Evolutionary conservation across 2,113 vertebrate genomes (phyloP).

Genomic region (Rutilus rutilus): DNA sequence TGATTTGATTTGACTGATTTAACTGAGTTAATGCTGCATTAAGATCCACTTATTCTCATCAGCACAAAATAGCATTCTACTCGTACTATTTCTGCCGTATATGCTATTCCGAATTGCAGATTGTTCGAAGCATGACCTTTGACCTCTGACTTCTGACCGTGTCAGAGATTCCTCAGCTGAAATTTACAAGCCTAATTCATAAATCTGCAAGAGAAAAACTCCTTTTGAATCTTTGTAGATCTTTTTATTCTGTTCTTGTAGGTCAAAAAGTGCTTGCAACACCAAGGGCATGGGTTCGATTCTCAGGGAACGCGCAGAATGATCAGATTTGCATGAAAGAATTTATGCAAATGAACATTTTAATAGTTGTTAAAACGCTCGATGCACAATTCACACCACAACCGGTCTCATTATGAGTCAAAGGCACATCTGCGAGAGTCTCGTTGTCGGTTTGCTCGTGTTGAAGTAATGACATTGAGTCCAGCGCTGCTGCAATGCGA

Average conservation of each 20-base stretch:
- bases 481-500: constrained; percentile 36
- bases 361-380: not conserved
- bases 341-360: not conserved
- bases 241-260: too few relatives aligned
- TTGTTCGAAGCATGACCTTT: not conserved
- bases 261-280: not conserved
- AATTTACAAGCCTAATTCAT: not conserved
- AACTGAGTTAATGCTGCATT: not conserved
- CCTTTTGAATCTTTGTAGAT: not conserved
- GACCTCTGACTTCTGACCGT: not conserved
- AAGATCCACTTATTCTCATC: not conserved
- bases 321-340: too few relatives aligned
- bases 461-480: constrained; percentile 42
- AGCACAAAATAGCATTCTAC: not conserved
- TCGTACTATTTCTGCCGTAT: not conserved
- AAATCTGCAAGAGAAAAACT: not conserved
- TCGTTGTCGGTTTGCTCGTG: not conserved
- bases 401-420: not conserved
- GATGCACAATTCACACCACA: not conserved
- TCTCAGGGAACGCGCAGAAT: too few relatives aligned
- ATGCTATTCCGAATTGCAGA: not conserved
- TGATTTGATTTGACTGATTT: not conserved
- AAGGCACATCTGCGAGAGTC: not conserved
- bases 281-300: not conserved
- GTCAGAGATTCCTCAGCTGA: not conserved